Evolutionary conservation across 2,113 vertebrate genomes (phyloP).

Genomic region (Ondatra zibethicus): DNA sequence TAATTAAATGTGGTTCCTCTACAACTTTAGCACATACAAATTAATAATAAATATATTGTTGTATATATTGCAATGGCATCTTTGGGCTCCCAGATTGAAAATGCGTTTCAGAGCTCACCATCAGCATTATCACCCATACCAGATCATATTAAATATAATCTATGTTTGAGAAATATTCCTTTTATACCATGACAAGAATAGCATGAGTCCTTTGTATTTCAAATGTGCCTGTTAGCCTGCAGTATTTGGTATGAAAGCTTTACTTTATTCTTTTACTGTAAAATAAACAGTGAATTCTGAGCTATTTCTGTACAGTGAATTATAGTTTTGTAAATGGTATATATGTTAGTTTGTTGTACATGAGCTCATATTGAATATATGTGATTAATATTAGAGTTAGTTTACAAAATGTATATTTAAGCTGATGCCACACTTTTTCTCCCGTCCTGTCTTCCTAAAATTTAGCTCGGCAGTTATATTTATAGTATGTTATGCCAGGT

Average conservation of each 20-base stretch:
- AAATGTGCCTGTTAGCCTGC: neutral
- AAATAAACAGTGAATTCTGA: neutral
- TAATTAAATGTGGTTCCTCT: neutral
- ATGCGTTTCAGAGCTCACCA: neutral
- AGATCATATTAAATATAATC: slow-evolving; percentile 25
- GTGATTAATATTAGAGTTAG: neutral
- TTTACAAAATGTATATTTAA: slow-evolving; percentile 46
- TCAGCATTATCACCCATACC: neutral
- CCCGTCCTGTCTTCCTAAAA: neutral
- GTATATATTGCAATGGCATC: neutral
- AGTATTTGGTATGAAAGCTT: neutral
- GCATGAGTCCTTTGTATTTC: neutral
- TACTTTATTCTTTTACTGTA: neutral
- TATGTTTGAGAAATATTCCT: neutral
- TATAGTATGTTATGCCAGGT: slow-evolving; percentile 34
- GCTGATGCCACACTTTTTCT: neutral
- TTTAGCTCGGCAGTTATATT: neutral
- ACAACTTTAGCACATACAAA: neutral
- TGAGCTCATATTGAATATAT: neutral
- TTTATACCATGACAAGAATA: neutral
- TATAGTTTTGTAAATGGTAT: neutral
- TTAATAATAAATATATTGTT: neutral
- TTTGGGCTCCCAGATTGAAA: slow-evolving; percentile 26
- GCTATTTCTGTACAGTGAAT: neutral
- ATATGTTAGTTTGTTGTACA: neutral